Evolutionary conservation across 64 coral and sea anemone species (phyloP).

Genomic region (Montipora efflorescens): DNA sequence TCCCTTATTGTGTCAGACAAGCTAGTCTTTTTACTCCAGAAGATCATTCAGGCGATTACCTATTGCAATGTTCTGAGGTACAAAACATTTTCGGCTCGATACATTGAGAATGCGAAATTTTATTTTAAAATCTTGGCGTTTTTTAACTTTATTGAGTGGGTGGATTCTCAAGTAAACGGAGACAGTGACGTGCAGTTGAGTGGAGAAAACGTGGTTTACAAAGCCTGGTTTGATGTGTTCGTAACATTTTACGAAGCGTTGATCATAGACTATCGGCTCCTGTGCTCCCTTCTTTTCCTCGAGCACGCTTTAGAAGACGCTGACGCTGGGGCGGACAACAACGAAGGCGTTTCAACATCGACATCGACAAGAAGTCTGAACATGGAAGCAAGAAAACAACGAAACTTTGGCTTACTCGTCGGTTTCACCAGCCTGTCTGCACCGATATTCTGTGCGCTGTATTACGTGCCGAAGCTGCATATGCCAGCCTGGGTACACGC

Average conservation of each 20-base stretch:
- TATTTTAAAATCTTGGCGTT: conserved; percentile 75
- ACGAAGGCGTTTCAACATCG: too few relatives aligned
- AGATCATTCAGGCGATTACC: conserved; percentile 52
- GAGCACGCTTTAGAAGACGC: conserved; percentile 82
- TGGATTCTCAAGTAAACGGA: conserved; percentile 66
- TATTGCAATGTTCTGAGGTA: conserved; percentile 46
- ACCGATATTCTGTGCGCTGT: conserved; percentile 38
- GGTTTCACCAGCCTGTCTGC: conserved; percentile 55
- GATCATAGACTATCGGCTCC: conserved; percentile 77
- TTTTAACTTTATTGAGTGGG: conserved; percentile 70
- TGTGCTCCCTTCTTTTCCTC: conserved; percentile 80
- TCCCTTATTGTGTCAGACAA: conserved; percentile 50
- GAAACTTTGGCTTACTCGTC: conserved; percentile 49
- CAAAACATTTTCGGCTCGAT: not conserved
- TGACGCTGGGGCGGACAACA: not conserved
- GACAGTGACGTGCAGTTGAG: conserved; percentile 41
- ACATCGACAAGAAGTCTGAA: not conserved
- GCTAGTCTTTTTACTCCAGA: conserved; percentile 37
- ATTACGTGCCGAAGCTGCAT: conserved; percentile 40
- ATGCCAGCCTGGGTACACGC: conserved; percentile 61
- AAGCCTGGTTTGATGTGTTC: conserved; percentile 53
- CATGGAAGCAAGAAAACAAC: conserved; percentile 12
- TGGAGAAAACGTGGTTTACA: conserved; percentile 17
- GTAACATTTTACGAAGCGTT: conserved; percentile 72
- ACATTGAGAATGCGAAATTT: conserved; percentile 59